Conservation (phyloP, 2,113 vertebrate genomes). For the Sphaerodactylus townsendi region DNA sequence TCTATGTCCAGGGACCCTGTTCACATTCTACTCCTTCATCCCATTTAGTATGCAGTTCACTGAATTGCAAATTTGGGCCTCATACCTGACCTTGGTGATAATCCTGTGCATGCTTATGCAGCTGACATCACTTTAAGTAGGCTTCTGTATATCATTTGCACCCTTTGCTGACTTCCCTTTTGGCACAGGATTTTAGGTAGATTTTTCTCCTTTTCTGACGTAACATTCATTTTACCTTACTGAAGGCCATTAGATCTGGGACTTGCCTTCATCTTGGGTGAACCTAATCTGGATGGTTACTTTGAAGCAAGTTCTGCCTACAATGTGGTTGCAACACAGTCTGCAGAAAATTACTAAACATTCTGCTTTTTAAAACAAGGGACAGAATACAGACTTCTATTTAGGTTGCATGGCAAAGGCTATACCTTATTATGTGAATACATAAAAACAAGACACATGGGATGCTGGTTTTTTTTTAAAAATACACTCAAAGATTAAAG, state of each 20-base stretch:
- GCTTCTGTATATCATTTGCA: neutral
- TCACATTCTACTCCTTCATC: neutral
- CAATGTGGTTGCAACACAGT: neutral
- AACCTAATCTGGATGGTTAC: neutral
- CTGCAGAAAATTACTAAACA: conserved; percentile 1
- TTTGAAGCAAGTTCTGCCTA: neutral
- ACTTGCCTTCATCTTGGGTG: neutral
- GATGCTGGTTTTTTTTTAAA: neutral
- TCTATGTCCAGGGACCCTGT: neutral
- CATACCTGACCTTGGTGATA: neutral
- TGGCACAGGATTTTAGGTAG: neutral
- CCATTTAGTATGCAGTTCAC: neutral
- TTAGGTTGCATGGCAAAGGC: conserved; percentile 20
- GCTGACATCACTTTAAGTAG: neutral
- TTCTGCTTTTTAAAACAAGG: conserved; percentile 8
- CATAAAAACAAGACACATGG: neutral
- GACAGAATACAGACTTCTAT: neutral
- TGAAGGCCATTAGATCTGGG: neutral
- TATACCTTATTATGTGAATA: neutral
- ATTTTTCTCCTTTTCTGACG: neutral
- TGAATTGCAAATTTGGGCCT: neutral
- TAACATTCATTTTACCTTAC: neutral
- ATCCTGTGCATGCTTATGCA: neutral
- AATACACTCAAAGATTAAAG: neutral
- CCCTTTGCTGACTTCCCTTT: neutral